Evolutionary conservation across 1,140 invertebrate genomes (phyloP).

Genomic region (Teleopsis dalmanni): DNA sequence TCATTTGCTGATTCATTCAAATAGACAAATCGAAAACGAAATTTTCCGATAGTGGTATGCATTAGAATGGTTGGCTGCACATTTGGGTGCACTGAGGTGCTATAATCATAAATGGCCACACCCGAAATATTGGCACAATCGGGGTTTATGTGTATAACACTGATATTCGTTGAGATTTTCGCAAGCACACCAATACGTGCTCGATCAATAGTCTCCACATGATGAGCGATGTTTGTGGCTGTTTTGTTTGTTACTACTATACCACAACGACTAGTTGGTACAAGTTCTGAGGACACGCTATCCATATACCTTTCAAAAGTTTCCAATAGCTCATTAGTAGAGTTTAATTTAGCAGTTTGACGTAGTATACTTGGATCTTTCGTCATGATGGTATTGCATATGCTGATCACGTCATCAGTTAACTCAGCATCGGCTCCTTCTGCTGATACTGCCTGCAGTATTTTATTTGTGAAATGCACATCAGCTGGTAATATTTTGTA

Average conservation of each 20-base stretch:
- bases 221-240: background rate
- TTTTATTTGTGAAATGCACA: slow-evolving; percentile 22
- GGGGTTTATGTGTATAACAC: slow-evolving; percentile 37
- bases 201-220: slow-evolving; percentile 13
- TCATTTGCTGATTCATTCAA: slow-evolving; percentile 17
- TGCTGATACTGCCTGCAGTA: slow-evolving; percentile 15
- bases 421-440: slow-evolving; percentile 17
- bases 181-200: slow-evolving; percentile 21
- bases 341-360: slow-evolving; percentile 24
- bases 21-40: slow-evolving; percentile 31
- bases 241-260: no score
- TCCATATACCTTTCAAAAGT: slow-evolving; percentile 32
- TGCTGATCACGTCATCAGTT: slow-evolving; percentile 23
- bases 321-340: slow-evolving; percentile 26
- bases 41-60: slow-evolving; percentile 12
- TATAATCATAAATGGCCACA: slow-evolving; percentile 20
- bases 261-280: slow-evolving; percentile 14
- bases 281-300: slow-evolving; percentile 16
- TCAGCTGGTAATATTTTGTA: slow-evolving; percentile 22
- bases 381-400: slow-evolving; percentile 27
- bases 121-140: slow-evolving; percentile 24
- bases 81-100: background rate
- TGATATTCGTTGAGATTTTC: slow-evolving; percentile 23
- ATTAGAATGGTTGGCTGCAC: background rate
- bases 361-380: slow-evolving; percentile 18